Evolutionary conservation across 1,140 invertebrate species (phyloP), one percentile per base, ranked within the genome.

Genomic region (Drosophila suzukii): DNA sequence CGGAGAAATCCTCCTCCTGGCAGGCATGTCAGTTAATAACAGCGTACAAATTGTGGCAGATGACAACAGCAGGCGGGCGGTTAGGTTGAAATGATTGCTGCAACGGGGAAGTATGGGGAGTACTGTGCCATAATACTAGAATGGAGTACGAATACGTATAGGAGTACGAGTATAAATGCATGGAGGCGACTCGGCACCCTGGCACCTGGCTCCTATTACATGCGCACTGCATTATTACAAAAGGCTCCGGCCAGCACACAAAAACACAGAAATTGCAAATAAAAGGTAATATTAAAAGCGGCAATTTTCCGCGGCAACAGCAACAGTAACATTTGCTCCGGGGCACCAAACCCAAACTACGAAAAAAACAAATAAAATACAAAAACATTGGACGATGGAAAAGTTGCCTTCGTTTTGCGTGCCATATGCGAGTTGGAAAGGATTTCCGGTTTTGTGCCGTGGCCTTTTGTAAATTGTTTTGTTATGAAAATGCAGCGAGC

Each of bases 261-360:
- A 46, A 46, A 46, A 46, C 43, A 55, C 75, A 72, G 61, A 78
- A 84, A 89, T 89, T 89, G 84, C 77, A 89, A 89, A 89, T 89
- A 90, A 84, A 84, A 89, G 84, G 80, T 89, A 78, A 90, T 89
- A 84, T 90, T 89, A 89, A 89, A 90, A 89, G 68, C 84, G 84
- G 81, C 84, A 89, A 89, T 89, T 89, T 89, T 89, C 85, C 77
- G 86, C 78, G 79, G 80, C 76, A 56, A 43, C 51, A 50, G 55
- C 62, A 54, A 55, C 65, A 71, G 51, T 58, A 78, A 78, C 75
- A 65, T 78, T 58, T 51, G 75, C 56, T 44, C 36, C 51, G 51
- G 63, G 75, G 75, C 75, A 76, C 61, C 68, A 54, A 75, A 75
- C 57, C 61, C 54, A 49, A 34, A 54, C 34, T 20, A 20, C 61